Percentiles rank a stretch among this genome's conserved stretches.
These are phyloP conservation scores for Terebella lapidaria DNA, from an alignment of 2,888 invertebrate species.

Conservation along the genomic window DNA sequence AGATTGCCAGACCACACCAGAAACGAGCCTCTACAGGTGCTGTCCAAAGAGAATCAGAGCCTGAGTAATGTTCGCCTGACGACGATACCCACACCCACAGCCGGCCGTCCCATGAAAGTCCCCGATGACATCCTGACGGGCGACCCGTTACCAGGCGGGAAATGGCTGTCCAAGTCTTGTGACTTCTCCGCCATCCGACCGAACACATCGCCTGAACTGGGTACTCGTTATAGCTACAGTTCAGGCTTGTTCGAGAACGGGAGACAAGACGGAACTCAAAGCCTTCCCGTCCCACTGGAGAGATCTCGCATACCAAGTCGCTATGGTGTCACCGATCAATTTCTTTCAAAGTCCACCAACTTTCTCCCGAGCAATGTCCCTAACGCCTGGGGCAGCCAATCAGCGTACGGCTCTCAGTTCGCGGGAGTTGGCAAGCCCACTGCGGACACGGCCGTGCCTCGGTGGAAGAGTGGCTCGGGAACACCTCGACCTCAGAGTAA, in stretches of 20 bases:
- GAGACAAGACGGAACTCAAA: neutral
- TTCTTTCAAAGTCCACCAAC: conserved; percentile 29
- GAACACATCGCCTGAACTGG: conserved; percentile 1
- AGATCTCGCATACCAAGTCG: neutral
- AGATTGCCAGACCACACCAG: conserved; percentile 32
- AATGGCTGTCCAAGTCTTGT: neutral
- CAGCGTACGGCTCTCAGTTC: neutral
- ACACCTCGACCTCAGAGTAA: conserved; percentile 38
- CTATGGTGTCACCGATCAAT: conserved; percentile 3
- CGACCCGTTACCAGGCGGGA: neutral
- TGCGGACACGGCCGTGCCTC: no score
- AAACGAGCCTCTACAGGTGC: conserved; percentile 38
- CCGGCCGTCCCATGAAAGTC: neutral
- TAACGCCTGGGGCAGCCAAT: neutral
- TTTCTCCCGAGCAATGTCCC: conserved; percentile 26
- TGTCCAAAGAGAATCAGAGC: conserved; percentile 42
- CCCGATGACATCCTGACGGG: conserved; percentile 3
- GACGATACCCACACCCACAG: neutral
- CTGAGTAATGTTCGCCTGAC: conserved; percentile 28
- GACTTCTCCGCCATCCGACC: neutral
- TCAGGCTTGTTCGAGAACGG: neutral
- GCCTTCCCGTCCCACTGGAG: neutral
- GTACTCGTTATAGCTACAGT: neutral
- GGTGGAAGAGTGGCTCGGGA: conserved; percentile 40
- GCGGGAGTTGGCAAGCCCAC: neutral